Percentiles rank a stretch among this genome's conserved stretches.
These are phyloP conservation scores for Lithophane semibrunnea DNA, from an alignment of 2,888 invertebrate genomes.

Conservation along the genomic window DNA sequence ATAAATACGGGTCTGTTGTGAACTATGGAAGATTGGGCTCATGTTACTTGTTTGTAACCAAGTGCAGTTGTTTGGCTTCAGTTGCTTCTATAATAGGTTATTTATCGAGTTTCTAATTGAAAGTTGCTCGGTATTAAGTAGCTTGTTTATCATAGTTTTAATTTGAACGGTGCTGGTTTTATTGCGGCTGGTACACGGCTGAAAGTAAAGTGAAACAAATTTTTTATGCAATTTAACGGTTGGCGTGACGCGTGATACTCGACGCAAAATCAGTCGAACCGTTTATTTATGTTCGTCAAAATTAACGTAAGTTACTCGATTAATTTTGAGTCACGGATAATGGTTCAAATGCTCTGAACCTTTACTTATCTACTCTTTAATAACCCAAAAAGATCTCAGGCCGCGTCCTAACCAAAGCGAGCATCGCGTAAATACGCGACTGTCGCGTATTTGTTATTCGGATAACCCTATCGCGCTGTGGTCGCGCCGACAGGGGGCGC, in stretches of 20 bases:
- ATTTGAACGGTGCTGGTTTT: not conserved
- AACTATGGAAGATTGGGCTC: constrained; percentile 31
- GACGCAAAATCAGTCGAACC: not conserved
- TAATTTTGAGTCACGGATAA: not conserved
- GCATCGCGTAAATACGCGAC: not conserved
- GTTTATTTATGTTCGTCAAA: not conserved
- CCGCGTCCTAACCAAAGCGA: not conserved
- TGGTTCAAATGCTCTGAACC: not conserved
- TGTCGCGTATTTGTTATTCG: not conserved
- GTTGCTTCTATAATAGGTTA: not conserved
- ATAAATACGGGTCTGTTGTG: constrained; percentile 51
- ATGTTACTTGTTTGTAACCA: constrained; percentile 13
- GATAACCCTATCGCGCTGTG: not conserved
- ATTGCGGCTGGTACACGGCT: not conserved
- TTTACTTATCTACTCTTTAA: not conserved
- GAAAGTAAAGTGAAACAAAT: not conserved
- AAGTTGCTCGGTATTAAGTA: not conserved
- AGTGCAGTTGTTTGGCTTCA: constrained; percentile 18
- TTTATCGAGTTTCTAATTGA: constrained; percentile 14
- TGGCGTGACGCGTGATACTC: not conserved
- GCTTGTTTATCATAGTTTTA: not conserved
- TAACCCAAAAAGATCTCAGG: not conserved
- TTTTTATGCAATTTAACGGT: not conserved
- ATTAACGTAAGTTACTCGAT: not conserved
- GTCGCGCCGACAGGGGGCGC: not conserved